These are phyloP conservation scores for Callionymus lyra DNA, from an alignment of 2,113 vertebrate genomes.

Conservation along the genomic window DNA sequence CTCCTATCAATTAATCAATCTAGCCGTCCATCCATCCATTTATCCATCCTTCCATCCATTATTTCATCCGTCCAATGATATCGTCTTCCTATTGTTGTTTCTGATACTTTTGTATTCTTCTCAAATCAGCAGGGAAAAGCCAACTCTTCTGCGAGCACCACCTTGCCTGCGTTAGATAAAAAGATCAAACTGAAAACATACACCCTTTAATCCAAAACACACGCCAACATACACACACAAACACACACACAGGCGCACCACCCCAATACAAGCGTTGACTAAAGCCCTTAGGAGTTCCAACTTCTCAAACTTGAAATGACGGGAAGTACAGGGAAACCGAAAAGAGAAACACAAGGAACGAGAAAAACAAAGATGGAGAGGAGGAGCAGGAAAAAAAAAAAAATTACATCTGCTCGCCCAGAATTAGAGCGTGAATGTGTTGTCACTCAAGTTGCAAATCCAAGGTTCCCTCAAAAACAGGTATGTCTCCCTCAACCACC, in stretches of 20 bases:
- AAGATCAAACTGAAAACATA: constrained; percentile 62
- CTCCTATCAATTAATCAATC: constrained; percentile 59
- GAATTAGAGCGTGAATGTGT: constrained; percentile 71
- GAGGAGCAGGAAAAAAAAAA: constrained; percentile 36
- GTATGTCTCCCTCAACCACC: constrained; percentile 54
- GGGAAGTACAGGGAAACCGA: constrained; percentile 51
- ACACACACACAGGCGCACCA: constrained; percentile 30
- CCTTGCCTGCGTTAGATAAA: constrained; percentile 56
- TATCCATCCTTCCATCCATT: too few species aligned
- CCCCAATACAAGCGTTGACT: constrained; percentile 36
- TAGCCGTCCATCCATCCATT: too few species aligned
- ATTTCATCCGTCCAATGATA: constrained; percentile 47
- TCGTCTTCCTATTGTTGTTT: constrained; percentile 50
- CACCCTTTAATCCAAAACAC: constrained; percentile 56
- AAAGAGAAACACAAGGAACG: constrained; percentile 44
- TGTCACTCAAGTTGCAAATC: constrained; percentile 64
- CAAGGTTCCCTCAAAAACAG: constrained; percentile 69
- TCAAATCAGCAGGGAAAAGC: constrained; percentile 51
- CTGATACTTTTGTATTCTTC: constrained; percentile 33
- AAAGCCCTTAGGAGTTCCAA: constrained; percentile 64
- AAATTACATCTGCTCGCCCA: constrained; percentile 59
- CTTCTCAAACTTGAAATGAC: constrained; percentile 66
- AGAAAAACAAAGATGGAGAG: constrained; percentile 47
- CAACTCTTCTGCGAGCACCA: constrained; percentile 58
- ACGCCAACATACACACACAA: constrained; percentile 24